phyloP scores from a whole-genome alignment of 2,797 vertebrate species.

The Enteromius fasciolatus region DNA sequence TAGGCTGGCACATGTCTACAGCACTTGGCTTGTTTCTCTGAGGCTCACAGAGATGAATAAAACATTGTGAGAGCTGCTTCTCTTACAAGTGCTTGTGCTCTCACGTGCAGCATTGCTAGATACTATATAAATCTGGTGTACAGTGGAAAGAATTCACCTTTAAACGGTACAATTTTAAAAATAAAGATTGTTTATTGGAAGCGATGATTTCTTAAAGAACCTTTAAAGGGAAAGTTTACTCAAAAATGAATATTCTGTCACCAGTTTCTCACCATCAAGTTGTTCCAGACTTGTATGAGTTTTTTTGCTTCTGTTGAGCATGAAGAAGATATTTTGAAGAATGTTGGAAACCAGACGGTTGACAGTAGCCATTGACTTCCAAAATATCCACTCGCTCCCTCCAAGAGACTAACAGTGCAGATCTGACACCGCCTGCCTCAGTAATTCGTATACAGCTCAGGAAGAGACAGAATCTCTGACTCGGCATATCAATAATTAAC shows the following conservation, averaged over 20 bases:
- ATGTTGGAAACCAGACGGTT: background rate
- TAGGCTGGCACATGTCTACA: slow-evolving; percentile 26
- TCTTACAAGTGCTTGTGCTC: slow-evolving; percentile 63
- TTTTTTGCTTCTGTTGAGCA: background rate
- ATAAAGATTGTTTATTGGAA: background rate
- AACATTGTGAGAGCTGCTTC: slow-evolving; percentile 67
- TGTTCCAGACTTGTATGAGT: background rate
- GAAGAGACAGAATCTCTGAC: slow-evolving; percentile 56
- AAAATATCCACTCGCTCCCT: slow-evolving; percentile 12
- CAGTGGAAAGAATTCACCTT: background rate
- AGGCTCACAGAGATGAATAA: slow-evolving; percentile 70
- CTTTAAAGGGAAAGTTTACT: background rate
- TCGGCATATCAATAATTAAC: slow-evolving; percentile 66
- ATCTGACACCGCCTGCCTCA: slow-evolving; percentile 49
- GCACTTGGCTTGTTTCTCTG: slow-evolving; percentile 57
- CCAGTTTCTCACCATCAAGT: background rate
- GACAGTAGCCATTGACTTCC: background rate
- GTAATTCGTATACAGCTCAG: slow-evolving; percentile 55
- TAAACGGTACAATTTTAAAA: background rate
- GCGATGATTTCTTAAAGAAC: background rate
- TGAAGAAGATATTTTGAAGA: background rate
- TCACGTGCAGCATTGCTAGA: slow-evolving; percentile 71
- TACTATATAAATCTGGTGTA: slow-evolving; percentile 45
- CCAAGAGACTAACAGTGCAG: slow-evolving; percentile 54
- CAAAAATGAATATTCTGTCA: background rate